Evolutionary conservation across 2,888 invertebrate genomes (phyloP).

Genomic region (Agrotis segetum): DNA sequence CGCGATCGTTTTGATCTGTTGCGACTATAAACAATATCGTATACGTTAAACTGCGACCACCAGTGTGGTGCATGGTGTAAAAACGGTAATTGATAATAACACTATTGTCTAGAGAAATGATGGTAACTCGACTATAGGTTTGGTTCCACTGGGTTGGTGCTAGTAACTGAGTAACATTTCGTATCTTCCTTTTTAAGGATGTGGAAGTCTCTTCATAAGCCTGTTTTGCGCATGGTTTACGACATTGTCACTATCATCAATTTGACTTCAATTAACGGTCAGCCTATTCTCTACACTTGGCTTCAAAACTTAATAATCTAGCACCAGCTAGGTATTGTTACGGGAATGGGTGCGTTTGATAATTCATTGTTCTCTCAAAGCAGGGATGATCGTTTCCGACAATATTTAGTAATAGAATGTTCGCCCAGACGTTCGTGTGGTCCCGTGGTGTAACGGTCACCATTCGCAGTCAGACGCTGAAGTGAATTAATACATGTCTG

Average conservation of each 20-base stretch:
- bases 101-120: conserved; percentile 9
- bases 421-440: neutral
- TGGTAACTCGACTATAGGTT: neutral
- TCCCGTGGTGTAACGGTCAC: neutral
- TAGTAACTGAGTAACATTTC: too few relatives aligned
- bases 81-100: conserved; percentile 22
- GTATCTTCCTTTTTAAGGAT: neutral
- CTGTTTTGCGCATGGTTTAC: too few relatives aligned
- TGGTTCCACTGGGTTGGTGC: neutral
- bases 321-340: too few relatives aligned
- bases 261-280: neutral
- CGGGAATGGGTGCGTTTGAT: neutral
- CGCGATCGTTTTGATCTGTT: conserved; percentile 30
- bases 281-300: neutral
- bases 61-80: neutral
- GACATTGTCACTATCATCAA: too few relatives aligned
- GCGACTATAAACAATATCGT: conserved; percentile 29
- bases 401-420: neutral
- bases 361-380: neutral
- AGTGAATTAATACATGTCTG: conserved; percentile 20
- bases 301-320: neutral
- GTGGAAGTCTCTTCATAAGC: too few relatives aligned
- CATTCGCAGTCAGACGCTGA: neutral
- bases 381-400: neutral
- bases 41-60: conserved; percentile 42